phyloP scores from a whole-genome alignment of 2,113 vertebrate genomes.

The Lutjanus erythropterus region DNA sequence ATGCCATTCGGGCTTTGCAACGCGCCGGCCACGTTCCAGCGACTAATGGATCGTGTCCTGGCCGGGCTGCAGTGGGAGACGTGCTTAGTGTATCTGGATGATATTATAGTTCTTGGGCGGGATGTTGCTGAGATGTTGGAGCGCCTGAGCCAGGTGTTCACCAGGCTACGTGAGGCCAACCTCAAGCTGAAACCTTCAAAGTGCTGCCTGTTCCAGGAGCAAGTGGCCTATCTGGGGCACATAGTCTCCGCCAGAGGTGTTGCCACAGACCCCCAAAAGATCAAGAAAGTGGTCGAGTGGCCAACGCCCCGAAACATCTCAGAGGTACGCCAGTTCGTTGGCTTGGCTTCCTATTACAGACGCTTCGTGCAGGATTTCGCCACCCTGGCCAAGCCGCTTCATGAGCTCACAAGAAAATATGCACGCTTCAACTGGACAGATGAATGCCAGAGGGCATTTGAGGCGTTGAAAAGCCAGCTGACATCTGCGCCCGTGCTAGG shows the following conservation, averaged over 20 bases:
- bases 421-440: no score
- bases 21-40: neutral
- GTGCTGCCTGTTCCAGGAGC: neutral
- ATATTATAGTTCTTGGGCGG: no score
- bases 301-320: neutral
- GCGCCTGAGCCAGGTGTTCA: no score
- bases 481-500: neutral
- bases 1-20: neutral
- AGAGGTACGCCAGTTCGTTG: conserved; percentile 20
- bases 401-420: no score
- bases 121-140: no score
- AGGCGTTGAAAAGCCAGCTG: neutral
- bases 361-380: neutral
- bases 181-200: no score
- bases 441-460: neutral
- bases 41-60: neutral
- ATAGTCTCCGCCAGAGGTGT: neutral
- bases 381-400: no score
- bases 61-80: conserved; percentile 30
- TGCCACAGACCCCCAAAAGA: neutral
- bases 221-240: conserved; percentile 28
- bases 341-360: conserved; percentile 3
- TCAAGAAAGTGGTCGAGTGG: neutral
- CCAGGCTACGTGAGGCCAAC: no score
- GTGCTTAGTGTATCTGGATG: conserved; percentile 2